These are phyloP conservation scores for Coturnix japonica DNA, from an alignment of 2,113 vertebrate genomes.

Conservation along the genomic window DNA sequence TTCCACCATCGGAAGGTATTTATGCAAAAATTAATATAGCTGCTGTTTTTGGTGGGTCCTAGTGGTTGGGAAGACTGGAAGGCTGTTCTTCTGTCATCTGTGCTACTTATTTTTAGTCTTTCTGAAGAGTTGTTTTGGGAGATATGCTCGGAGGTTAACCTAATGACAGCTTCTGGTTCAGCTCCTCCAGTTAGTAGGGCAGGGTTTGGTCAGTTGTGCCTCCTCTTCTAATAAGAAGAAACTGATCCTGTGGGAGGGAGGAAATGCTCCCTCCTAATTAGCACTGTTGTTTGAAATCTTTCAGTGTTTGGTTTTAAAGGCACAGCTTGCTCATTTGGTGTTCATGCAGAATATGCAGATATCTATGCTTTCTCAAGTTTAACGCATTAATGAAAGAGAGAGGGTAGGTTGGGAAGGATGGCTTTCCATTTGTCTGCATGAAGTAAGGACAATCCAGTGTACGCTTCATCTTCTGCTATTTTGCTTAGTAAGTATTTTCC, in stretches of 20 bases:
- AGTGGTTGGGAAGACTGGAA: not conserved
- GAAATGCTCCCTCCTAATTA: slow-evolving; percentile 50
- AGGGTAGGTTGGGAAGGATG: not conserved
- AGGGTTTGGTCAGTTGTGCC: slow-evolving; percentile 31
- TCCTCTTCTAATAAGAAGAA: slow-evolving; percentile 46
- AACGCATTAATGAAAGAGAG: not conserved
- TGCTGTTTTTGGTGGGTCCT: not conserved
- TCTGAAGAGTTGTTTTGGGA: slow-evolving; percentile 10
- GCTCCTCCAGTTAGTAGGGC: slow-evolving; percentile 30
- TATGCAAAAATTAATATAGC: not conserved
- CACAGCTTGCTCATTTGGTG: slow-evolving; percentile 2
- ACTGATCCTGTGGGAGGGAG: slow-evolving; percentile 16
- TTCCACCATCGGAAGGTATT: not conserved
- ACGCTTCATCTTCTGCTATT: slow-evolving; percentile 62
- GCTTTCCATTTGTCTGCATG: slow-evolving; percentile 30
- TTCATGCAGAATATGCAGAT: not conserved
- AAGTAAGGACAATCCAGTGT: slow-evolving; percentile 55
- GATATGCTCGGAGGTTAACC: slow-evolving; percentile 5
- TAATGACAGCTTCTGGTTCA: slow-evolving; percentile 32
- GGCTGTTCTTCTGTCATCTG: not conserved
- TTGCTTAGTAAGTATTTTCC: slow-evolving; percentile 68
- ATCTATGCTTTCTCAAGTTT: not conserved
- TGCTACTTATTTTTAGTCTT: not conserved
- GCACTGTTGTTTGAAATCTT: not conserved
- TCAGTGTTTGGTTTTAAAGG: slow-evolving; percentile 45